Evolutionary conservation across 2,888 invertebrate species (phyloP), one percentile per base, ranked within the genome.

Genomic region (Pimpla rufipes): DNA sequence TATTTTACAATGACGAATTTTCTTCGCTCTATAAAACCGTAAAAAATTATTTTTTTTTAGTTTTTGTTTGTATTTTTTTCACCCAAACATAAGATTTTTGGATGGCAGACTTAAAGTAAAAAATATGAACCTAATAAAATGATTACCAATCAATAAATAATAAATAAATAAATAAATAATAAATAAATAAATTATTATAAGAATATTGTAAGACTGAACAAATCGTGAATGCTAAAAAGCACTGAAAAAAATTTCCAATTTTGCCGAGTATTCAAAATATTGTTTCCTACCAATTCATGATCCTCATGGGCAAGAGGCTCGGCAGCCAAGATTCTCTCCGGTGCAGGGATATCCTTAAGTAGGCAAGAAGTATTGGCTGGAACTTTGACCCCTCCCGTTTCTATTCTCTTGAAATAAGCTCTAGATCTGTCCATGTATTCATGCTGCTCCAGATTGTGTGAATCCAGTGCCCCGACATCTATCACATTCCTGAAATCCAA

Each of bases 401-500:
- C 93, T 79, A 93, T 93, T 81, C 92, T 88, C 85, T 92, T 93
- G 0, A 91, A 89, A 81, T 93, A 93, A 35, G 91, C 92, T 85
- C 91, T 89, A 8, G 92, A 93, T 84, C 93, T 90, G 77, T 98
- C 98, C 89, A 96, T 95, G 93, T 97, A 98, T 93, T 98, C 98
- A 90, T 97, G 97, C 88, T 97, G 97, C 89, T 98, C 98, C 80
- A 98, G 94, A 88, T 97, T 96, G 93, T 98, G 98, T 10, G 97
- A 96, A 85, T 98, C 98, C 87, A 98, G 94, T 2, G 98, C 97
- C 70, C 97, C 97, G n/a, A 98, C 98, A 94, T 98, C 98, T 90
- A 98, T 98, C 81, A 98, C 98, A 94, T 98, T 98, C 81, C 98
- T 98, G 93, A 8, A 94, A 93, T 57, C 52, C 68, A 40, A 64